phyloP scores from a whole-genome alignment of 2,797 vertebrate genomes.

The Pteropus rufus region DNA sequence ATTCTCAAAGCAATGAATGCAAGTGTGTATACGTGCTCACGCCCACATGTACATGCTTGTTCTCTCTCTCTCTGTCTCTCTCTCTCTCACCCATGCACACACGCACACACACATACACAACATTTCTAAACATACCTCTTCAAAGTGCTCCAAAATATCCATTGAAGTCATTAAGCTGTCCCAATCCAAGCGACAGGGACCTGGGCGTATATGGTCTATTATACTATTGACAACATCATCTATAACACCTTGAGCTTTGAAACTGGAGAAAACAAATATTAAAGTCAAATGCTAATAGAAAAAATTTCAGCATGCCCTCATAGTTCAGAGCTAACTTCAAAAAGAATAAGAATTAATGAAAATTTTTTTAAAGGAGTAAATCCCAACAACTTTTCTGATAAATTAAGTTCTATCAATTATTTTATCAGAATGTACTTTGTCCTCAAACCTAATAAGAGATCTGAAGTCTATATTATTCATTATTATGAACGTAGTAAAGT shows the following conservation, averaged over 20 bases:
- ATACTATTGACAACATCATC: slow-evolving; percentile 81
- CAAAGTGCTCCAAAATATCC: slow-evolving; percentile 87
- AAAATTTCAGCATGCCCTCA: background rate
- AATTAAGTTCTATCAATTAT: background rate
- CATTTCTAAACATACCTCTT: slow-evolving; percentile 82
- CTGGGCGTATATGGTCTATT: slow-evolving; percentile 89
- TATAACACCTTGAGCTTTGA: slow-evolving; percentile 88
- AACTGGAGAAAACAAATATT: slow-evolving; percentile 79
- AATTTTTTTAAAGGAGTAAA: background rate
- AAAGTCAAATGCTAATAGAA: background rate
- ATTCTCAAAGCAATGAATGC: background rate
- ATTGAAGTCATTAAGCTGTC: slow-evolving; percentile 89
- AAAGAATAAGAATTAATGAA: background rate
- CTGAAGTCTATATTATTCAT: background rate
- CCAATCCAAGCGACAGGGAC: slow-evolving; percentile 88
- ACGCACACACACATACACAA: background rate
- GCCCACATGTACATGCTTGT: accelerated
- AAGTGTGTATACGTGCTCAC: background rate
- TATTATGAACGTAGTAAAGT: background rate
- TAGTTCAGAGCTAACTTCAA: background rate
- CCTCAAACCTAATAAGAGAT: background rate
- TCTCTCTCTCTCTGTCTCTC: background rate
- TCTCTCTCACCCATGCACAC: background rate
- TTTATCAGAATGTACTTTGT: background rate
- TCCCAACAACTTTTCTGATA: background rate